phyloP scores from a whole-genome alignment of 2,113 vertebrate genomes.

The Leucopternis melanops region DNA sequence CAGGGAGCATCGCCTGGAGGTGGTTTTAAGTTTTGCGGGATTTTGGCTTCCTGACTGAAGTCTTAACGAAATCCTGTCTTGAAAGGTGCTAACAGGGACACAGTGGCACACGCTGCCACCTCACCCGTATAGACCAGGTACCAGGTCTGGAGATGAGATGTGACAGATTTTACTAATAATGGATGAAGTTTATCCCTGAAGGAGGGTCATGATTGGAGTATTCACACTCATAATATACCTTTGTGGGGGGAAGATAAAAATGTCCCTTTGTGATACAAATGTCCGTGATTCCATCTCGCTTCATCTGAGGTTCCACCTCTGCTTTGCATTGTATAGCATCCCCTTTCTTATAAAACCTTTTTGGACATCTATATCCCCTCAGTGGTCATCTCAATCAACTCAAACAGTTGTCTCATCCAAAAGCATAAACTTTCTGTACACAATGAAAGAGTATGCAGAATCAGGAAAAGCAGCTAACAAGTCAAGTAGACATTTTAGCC shows the following conservation, averaged over 20 bases:
- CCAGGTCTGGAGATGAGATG: neutral
- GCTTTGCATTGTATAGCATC: neutral
- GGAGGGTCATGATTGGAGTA: neutral
- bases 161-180: neutral
- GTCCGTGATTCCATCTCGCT: neutral
- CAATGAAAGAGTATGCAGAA: neutral
- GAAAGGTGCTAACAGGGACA: neutral
- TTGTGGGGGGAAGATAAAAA: neutral
- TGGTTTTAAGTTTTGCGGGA: neutral
- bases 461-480: neutral
- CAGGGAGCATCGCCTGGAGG: neutral
- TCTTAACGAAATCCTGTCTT: neutral
- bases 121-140: neutral
- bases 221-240: neutral
- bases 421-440: neutral
- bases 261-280: neutral
- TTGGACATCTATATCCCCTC: neutral
- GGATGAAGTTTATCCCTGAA: neutral
- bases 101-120: neutral
- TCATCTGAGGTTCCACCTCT: neutral
- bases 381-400: neutral
- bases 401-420: neutral
- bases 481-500: neutral
- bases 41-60: neutral
- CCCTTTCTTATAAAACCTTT: neutral